A percentile compares a stretch with the other conserved stretches of the same genome.
phyloP scores from a whole-genome alignment of 2,113 vertebrate species.

The Candoia aspera region DNA sequence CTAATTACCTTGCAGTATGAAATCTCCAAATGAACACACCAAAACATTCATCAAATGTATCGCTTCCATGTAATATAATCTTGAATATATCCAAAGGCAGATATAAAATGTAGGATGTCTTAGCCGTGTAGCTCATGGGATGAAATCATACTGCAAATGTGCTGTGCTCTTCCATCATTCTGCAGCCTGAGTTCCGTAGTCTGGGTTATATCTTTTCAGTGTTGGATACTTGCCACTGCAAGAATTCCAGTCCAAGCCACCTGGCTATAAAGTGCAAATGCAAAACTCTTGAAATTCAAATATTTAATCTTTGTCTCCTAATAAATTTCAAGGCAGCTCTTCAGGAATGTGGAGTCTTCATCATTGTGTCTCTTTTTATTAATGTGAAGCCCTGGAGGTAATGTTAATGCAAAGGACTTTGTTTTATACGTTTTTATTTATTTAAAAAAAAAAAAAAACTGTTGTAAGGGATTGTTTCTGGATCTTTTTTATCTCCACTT shows the following conservation, averaged over 20 bases:
- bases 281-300: constrained; percentile 47
- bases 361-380: constrained; percentile 31
- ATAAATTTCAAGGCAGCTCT: constrained; percentile 46
- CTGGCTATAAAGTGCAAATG: constrained; percentile 51
- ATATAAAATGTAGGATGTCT: neutral
- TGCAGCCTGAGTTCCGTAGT: constrained; percentile 1
- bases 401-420: constrained; percentile 25
- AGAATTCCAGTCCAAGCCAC: constrained; percentile 52
- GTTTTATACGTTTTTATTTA: neutral
- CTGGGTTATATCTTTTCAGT: neutral
- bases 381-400: constrained; percentile 1
- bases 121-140: constrained; percentile 17
- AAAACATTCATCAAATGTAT: neutral
- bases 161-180: neutral
- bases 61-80: neutral
- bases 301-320: constrained; percentile 48
- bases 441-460: neutral
- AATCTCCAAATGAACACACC: neutral
- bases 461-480: neutral
- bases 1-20: neutral
- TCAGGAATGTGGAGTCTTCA: constrained; percentile 30
- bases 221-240: constrained; percentile 47
- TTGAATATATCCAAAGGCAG: neutral
- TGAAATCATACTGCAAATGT: constrained; percentile 29
- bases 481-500: neutral